phyloP scores from a whole-genome alignment of 2,113 vertebrate genomes.

The Clarias macrocephalus region DNA sequence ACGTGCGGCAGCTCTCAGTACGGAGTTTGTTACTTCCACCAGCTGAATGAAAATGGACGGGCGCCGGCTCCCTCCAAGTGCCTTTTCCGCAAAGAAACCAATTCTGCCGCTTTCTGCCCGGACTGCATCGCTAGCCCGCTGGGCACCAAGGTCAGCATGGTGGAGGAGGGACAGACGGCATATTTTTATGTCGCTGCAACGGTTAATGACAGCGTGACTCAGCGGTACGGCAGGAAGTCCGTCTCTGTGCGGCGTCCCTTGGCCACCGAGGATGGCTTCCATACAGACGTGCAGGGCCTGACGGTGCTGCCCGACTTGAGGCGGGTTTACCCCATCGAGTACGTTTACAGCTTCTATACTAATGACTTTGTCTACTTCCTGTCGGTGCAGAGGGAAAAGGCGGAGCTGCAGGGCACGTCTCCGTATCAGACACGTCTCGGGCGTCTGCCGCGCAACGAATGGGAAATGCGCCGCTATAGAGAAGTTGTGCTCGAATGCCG shows the following conservation, averaged over 20 bases:
- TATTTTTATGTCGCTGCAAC: constrained; percentile 87
- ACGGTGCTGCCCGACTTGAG: constrained; percentile 78
- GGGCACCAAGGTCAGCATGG: constrained; percentile 83
- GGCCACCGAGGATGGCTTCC: constrained; percentile 82
- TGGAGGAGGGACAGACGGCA: constrained; percentile 75
- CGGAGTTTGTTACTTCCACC: constrained; percentile 85
- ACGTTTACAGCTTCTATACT: constrained; percentile 82
- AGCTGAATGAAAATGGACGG: constrained; percentile 66
- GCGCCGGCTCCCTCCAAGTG: constrained; percentile 72
- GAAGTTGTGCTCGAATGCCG: constrained; percentile 88
- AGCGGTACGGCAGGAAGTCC: constrained; percentile 80
- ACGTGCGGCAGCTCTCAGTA: constrained; percentile 82
- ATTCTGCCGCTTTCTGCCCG: constrained; percentile 75
- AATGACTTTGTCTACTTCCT: constrained; percentile 86
- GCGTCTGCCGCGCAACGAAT: constrained; percentile 70
- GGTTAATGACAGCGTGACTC: constrained; percentile 75
- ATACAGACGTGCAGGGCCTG: constrained; percentile 71
- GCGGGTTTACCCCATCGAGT: constrained; percentile 80
- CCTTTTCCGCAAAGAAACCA: constrained; percentile 74
- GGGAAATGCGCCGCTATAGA: constrained; percentile 77
- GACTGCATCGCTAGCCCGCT: constrained; percentile 90
- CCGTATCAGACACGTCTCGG: constrained; percentile 81
- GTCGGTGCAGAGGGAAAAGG: constrained; percentile 79
- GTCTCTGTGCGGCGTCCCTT: constrained; percentile 84
- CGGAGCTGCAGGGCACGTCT: constrained; percentile 47